phyloP scores from a whole-genome alignment of 2,797 vertebrate genomes.

The Labroides dimidiatus region DNA sequence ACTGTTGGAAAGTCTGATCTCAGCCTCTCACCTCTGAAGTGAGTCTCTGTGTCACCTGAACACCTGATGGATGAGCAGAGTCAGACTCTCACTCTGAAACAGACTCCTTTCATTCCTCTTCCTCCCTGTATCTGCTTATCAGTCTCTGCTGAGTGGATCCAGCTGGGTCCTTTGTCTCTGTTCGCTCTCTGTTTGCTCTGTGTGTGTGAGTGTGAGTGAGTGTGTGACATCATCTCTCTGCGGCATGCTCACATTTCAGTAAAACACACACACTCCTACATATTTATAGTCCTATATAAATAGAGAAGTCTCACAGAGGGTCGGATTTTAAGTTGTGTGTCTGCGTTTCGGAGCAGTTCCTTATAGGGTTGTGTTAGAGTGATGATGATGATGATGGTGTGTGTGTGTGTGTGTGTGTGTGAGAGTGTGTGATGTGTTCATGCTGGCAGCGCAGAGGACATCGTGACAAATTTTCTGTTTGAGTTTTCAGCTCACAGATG shows the following conservation, averaged over 20 bases:
- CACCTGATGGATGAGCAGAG: conserved; percentile 18
- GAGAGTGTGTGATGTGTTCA: neutral
- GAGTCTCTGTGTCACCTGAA: neutral
- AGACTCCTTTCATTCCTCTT: conserved; percentile 23
- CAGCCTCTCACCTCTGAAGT: neutral
- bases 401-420: conserved; percentile 6
- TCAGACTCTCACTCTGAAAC: conserved; percentile 14
- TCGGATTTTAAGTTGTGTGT: conserved; percentile 8
- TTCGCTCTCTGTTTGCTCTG: neutral
- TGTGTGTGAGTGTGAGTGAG: neutral
- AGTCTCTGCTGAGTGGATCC: conserved; percentile 39
- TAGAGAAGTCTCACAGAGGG: conserved; percentile 9
- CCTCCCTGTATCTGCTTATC: conserved; percentile 27
- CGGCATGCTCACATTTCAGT: conserved; percentile 5
- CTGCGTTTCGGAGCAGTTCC: conserved; percentile 21
- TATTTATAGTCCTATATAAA: conserved; percentile 21
- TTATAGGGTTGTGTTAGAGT: conserved; percentile 40
- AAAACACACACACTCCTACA: neutral
- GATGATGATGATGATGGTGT: too few relatives aligned
- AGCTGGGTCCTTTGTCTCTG: conserved; percentile 42
- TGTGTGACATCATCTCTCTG: conserved; percentile 16
- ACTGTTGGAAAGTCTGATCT: neutral
- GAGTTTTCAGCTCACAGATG: conserved; percentile 32
- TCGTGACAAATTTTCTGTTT: conserved; percentile 17
- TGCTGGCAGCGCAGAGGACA: conserved; percentile 8